A percentile compares a stretch with the other conserved stretches of the same genome.
Evolutionary conservation across 2,113 vertebrate species (phyloP).

Genomic region (Silurus glanis): DNA sequence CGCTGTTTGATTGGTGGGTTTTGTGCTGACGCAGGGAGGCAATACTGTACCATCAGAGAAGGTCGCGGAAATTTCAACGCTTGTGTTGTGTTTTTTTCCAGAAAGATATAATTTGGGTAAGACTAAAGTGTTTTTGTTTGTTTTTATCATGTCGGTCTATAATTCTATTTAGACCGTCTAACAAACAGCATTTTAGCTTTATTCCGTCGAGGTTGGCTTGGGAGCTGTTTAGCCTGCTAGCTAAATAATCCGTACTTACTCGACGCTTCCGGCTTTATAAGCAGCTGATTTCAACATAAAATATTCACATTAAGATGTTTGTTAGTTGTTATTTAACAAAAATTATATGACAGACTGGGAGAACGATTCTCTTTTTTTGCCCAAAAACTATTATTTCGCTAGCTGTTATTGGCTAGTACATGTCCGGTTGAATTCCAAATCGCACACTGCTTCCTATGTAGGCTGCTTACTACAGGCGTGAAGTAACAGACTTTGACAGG

Average conservation of each 20-base stretch:
- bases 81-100: not conserved
- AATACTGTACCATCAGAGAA: not conserved
- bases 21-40: not conserved
- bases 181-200: not conserved
- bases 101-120: constrained; percentile 17
- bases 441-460: not conserved
- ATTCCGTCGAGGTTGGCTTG: not conserved
- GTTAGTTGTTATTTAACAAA: not conserved
- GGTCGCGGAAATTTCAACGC: not conserved
- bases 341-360: not conserved
- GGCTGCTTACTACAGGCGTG: not conserved
- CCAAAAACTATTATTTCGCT: not conserved
- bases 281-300: not conserved
- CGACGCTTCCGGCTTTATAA: not conserved
- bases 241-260: constrained; percentile 3
- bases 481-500: not conserved
- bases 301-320: not conserved
- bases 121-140: not conserved
- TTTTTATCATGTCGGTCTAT: not conserved
- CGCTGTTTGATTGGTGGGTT: constrained; percentile 23
- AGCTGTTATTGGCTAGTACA: not conserved
- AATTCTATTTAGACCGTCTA: not conserved
- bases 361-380: not conserved
- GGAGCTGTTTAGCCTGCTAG: not conserved
- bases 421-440: constrained; percentile 1